These are phyloP conservation scores for Merops nubicus DNA, from an alignment of 2,113 vertebrate genomes.

Conservation along the genomic window DNA sequence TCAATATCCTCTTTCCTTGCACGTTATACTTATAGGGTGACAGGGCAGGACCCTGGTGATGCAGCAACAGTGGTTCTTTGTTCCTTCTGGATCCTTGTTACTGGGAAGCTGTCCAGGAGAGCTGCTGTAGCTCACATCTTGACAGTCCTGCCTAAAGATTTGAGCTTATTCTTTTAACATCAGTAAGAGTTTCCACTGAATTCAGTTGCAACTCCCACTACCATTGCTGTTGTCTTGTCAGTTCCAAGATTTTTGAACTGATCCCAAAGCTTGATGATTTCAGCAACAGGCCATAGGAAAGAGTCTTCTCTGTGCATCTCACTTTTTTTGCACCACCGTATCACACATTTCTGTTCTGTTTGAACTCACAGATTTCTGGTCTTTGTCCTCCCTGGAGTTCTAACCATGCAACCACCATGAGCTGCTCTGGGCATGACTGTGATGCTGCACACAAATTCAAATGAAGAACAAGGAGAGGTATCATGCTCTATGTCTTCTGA, in stretches of 20 bases:
- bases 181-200: not conserved
- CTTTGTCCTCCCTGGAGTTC: not conserved
- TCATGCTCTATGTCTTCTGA: not conserved
- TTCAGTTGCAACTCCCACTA: not conserved
- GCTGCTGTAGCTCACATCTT: not conserved
- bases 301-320: not conserved
- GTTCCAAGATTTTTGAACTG: not conserved
- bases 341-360: not conserved
- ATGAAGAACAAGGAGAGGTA: not conserved
- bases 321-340: not conserved
- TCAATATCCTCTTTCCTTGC: not conserved
- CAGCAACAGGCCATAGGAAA: not conserved
- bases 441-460: not conserved
- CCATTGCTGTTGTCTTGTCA: not conserved
- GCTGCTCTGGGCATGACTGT: rapidly evolving
- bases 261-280: not conserved
- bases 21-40: rapidly evolving
- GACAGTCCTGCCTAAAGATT: not conserved
- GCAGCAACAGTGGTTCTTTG: not conserved
- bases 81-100: not conserved
- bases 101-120: not conserved
- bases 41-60: not conserved
- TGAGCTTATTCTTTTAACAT: not conserved
- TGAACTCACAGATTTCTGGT: not conserved
- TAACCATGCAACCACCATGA: not conserved